These are phyloP conservation scores for Ascaphus truei DNA, from an alignment of 2,113 vertebrate genomes.

Conservation along the genomic window DNA sequence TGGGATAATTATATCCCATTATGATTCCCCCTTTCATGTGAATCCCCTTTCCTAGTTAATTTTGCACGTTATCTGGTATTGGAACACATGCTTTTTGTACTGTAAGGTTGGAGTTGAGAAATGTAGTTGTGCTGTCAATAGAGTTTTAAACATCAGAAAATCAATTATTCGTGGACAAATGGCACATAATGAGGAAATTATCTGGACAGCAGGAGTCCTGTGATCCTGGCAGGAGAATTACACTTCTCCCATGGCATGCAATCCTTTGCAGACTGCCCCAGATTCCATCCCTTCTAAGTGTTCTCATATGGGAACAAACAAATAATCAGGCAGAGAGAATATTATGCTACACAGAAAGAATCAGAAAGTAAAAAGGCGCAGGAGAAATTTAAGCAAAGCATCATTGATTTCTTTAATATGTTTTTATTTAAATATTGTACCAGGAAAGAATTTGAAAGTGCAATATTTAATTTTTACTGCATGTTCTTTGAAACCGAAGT, in stretches of 20 bases:
- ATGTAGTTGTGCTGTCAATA: neutral
- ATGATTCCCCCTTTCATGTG: neutral
- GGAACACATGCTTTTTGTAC: neutral
- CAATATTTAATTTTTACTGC: no score
- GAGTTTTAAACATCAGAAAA: slow-evolving; percentile 26
- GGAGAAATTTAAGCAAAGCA: no score
- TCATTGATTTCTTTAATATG: no score
- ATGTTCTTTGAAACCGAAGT: no score
- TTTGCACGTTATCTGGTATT: neutral
- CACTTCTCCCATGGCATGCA: neutral
- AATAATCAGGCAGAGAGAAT: neutral
- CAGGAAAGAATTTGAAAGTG: no score
- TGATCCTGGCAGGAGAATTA: slow-evolving; percentile 14
- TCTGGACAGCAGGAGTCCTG: slow-evolving; percentile 26
- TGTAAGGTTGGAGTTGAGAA: neutral
- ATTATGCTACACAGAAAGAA: neutral
- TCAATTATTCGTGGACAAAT: slow-evolving; percentile 35
- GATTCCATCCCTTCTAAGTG: slow-evolving; percentile 4
- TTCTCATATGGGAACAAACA: neutral
- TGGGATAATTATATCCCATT: neutral
- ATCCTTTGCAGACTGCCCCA: slow-evolving; percentile 1
- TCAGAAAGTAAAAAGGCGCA: no score
- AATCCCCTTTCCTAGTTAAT: neutral
- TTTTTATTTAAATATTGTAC: no score
- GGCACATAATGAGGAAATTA: slow-evolving; percentile 33